Conservation (phyloP, 2,113 vertebrate species). For the Oncorhynchus gorbuscha region DNA sequence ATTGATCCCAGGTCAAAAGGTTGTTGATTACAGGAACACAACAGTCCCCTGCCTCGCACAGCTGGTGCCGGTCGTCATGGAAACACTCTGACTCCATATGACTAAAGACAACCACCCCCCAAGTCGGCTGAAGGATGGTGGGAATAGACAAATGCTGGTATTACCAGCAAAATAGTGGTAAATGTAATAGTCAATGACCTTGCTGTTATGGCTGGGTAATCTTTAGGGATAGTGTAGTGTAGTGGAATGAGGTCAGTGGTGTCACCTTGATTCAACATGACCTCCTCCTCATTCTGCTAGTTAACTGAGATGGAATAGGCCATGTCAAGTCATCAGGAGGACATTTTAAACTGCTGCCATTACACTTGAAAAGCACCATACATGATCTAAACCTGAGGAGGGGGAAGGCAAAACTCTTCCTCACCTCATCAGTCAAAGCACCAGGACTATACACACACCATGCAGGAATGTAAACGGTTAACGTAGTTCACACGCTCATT, state of each 20-base stretch:
- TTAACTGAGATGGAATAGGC: constrained; percentile 10
- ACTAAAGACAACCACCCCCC: constrained; percentile 47
- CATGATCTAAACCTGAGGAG: constrained; percentile 18
- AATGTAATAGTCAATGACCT: background rate
- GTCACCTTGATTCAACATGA: constrained; percentile 14
- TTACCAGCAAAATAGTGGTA: constrained; percentile 3
- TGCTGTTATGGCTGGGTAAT: constrained; percentile 30
- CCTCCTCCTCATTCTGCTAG: background rate
- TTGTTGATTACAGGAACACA: constrained; percentile 58
- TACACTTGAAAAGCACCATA: constrained; percentile 25
- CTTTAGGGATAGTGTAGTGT: constrained; percentile 34
- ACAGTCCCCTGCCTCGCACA: constrained; percentile 57
- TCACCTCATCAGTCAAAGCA: constrained; percentile 33
- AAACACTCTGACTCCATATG: constrained; percentile 65
- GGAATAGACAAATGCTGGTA: constrained; percentile 9
- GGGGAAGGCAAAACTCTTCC: constrained; percentile 26
- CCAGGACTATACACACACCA: background rate
- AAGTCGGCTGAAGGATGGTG: constrained; percentile 61
- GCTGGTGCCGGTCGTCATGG: constrained; percentile 72
- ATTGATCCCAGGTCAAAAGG: constrained; percentile 75
- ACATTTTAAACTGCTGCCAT: constrained; percentile 5
- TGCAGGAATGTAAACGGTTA: constrained; percentile 2
- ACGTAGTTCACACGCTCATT: background rate
- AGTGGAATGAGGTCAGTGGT: constrained; percentile 6
- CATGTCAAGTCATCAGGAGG: constrained; percentile 24